phyloP scores from a whole-genome alignment of 2,797 vertebrate species.

The Poeciliopsis presidionis region DNA sequence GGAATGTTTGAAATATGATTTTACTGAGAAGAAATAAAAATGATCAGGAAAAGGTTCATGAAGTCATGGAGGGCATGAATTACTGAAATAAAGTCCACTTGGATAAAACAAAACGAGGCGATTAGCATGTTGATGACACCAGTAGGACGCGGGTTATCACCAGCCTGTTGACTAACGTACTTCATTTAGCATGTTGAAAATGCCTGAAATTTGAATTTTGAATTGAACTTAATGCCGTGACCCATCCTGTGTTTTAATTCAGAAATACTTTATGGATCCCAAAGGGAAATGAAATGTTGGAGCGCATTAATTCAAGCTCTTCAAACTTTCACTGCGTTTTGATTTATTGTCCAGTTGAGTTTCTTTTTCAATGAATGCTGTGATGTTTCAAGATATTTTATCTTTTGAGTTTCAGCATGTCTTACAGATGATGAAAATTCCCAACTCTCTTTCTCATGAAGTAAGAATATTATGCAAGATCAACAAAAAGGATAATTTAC shows the following conservation, averaged over 20 bases:
- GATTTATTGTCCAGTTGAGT: no score
- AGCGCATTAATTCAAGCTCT: no score
- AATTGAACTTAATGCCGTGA: neutral
- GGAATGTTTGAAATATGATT: conserved; percentile 75
- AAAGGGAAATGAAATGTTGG: no score
- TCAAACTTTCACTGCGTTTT: no score
- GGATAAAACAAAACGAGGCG: conserved; percentile 54
- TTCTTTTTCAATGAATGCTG: no score
- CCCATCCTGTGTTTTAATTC: no score
- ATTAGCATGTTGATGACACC: neutral
- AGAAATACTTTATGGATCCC: no score
- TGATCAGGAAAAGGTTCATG: conserved; percentile 64
- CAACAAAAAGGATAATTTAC: neutral
- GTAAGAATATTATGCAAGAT: neutral
- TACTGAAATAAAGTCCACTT: conserved; percentile 60
- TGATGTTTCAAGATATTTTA: no score
- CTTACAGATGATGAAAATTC: neutral
- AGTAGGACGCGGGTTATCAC: no score
- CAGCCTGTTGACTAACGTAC: no score
- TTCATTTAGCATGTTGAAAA: neutral
- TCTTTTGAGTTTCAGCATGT: neutral
- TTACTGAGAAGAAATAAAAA: conserved; percentile 70
- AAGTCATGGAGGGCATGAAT: conserved; percentile 65
- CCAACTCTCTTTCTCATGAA: neutral
- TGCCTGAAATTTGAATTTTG: neutral